Percentiles rank a stretch among this genome's conserved stretches.
Evolutionary conservation across 2,113 vertebrate genomes (phyloP).

Genomic region (Sclerurus mexicanus): DNA sequence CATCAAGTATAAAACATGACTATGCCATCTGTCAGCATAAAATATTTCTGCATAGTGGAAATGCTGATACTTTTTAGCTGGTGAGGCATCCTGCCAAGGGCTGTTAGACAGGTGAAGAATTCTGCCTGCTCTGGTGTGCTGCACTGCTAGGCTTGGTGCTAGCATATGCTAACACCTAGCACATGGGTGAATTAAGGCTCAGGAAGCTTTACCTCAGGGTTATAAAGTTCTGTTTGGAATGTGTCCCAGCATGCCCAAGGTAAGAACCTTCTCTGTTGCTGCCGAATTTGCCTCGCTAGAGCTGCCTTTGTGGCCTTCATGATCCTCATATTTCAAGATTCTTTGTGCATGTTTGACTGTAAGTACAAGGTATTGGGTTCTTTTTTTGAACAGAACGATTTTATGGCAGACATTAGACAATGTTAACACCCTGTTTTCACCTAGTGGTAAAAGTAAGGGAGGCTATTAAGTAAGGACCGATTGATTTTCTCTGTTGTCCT

Average conservation of each 20-base stretch:
- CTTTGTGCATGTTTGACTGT: fast-evolving
- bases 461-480: fast-evolving
- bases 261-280: neutral
- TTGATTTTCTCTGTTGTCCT: neutral
- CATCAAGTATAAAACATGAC: neutral
- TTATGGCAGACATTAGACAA: neutral
- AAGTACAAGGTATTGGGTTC: fast-evolving
- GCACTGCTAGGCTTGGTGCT: neutral
- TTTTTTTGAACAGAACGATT: neutral
- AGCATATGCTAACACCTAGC: neutral
- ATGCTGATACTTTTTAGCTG: neutral
- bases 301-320: neutral
- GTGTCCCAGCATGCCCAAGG: neutral
- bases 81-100: neutral
- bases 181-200: neutral
- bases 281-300: neutral
- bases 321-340: neutral
- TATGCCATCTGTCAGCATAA: neutral
- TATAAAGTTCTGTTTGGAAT: neutral
- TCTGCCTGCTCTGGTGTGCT: neutral
- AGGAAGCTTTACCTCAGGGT: neutral
- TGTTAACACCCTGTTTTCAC: neutral
- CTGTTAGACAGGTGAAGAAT: neutral
- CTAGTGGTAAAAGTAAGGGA: neutral
- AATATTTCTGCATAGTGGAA: neutral